A percentile compares a stretch with the other conserved stretches of the same genome.
phyloP scores from a whole-genome alignment of 2,113 vertebrate genomes.

The Tetraodon nigroviridis region DNA sequence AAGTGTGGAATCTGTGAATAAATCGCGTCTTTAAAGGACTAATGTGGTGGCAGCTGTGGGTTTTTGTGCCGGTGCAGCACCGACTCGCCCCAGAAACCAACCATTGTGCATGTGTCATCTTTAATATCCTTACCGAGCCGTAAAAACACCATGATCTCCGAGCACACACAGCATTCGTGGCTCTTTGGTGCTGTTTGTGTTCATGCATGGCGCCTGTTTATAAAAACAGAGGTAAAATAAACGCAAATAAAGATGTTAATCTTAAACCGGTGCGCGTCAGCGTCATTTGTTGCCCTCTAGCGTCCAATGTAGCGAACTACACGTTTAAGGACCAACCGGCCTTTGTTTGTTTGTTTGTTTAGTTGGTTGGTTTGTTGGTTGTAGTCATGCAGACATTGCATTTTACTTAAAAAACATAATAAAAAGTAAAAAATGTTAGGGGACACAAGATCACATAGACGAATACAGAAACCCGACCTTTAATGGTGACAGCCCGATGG shows the following conservation, averaged over 20 bases:
- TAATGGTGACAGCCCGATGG: neutral
- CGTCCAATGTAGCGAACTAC: conserved; percentile 8
- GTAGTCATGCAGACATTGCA: neutral
- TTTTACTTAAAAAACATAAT: conserved; percentile 31
- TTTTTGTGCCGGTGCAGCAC: neutral
- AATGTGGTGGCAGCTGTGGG: too few relatives aligned
- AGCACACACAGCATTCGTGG: too few relatives aligned
- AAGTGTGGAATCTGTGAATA: neutral
- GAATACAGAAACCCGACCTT: neutral
- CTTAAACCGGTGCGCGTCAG: neutral
- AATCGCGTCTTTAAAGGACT: neutral
- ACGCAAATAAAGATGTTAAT: neutral
- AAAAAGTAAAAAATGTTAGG: neutral
- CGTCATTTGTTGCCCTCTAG: conserved; percentile 28
- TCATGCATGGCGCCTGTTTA: too few relatives aligned
- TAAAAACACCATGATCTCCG: too few relatives aligned
- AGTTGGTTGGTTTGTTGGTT: too few relatives aligned
- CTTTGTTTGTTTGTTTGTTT: too few relatives aligned
- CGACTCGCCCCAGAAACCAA: too few relatives aligned
- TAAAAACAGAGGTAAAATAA: neutral
- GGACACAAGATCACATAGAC: neutral
- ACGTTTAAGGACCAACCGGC: neutral
- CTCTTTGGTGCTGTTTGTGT: too few relatives aligned
- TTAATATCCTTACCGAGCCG: too few relatives aligned
- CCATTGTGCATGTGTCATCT: too few relatives aligned